A percentile compares a stretch with the other conserved stretches of the same genome.
These are phyloP conservation scores for Melanargia galathea DNA, from an alignment of 2,888 invertebrate species.

Conservation along the genomic window DNA sequence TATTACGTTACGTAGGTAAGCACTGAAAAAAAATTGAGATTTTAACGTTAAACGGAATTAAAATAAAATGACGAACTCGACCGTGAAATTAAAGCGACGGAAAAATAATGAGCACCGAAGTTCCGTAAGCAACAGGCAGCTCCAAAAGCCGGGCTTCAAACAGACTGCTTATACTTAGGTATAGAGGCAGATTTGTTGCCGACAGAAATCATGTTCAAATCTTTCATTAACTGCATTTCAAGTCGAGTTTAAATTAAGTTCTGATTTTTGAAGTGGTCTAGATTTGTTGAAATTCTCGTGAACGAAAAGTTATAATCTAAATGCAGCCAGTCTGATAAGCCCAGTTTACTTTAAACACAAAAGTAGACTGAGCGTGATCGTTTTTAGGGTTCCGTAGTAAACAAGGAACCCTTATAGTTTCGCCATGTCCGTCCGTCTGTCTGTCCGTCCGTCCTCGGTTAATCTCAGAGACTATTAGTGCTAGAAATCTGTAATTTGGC, in stretches of 20 bases:
- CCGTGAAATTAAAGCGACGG: slow-evolving; percentile 31
- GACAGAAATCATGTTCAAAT: slow-evolving; percentile 27
- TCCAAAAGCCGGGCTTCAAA: slow-evolving; percentile 29
- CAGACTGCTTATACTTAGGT: slow-evolving; percentile 30
- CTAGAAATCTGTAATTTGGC: too few relatives aligned
- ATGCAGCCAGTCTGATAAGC: neutral
- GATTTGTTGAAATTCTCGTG: neutral
- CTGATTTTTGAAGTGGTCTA: slow-evolving; percentile 18
- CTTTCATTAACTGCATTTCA: slow-evolving; percentile 25
- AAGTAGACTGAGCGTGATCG: too few relatives aligned
- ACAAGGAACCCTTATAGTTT: too few relatives aligned
- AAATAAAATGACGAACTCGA: slow-evolving; percentile 33
- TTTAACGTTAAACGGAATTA: slow-evolving; percentile 29
- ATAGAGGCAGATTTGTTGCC: slow-evolving; percentile 27
- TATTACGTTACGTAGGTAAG: neutral
- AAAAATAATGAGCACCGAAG: slow-evolving; percentile 27
- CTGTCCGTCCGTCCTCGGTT: too few relatives aligned
- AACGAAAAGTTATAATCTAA: neutral
- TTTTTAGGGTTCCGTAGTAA: too few relatives aligned
- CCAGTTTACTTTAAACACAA: too few relatives aligned
- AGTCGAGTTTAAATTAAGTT: slow-evolving; percentile 19
- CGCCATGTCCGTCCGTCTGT: too few relatives aligned
- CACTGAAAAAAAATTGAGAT: neutral
- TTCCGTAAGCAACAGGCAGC: slow-evolving; percentile 36
- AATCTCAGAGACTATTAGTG: too few relatives aligned